Evolutionary conservation across 2,888 invertebrate genomes (phyloP), one percentile per base, ranked within the genome.

Genomic region (Empis stercorea): DNA sequence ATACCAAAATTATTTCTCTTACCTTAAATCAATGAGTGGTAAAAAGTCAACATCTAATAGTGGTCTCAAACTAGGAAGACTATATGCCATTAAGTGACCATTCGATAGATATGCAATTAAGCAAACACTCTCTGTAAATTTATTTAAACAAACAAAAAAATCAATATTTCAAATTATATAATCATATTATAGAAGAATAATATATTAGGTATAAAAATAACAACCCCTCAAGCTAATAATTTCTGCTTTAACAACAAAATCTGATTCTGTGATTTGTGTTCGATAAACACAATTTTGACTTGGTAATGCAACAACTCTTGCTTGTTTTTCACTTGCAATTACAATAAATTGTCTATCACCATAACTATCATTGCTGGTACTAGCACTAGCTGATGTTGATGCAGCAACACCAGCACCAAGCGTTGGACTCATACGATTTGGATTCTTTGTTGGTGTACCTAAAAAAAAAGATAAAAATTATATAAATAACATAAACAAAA

Each of bases 261-360:
- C 89, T 10, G 84, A 80, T 63, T 95, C 94, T 53, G 91, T 87
- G 58, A 96, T 79, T 72, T 92, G 92, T 69, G 88, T 87, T 60
- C 92, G 80, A 73, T 91, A 93, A 58, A 92, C 83, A 73, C 92
- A 93, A 67, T 87, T 89, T 72, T 95, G 95, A 59, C 93, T 92
- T 54, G 95, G 95, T 64, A 95, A 78, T 55, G 92, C 91, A 54
- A 95, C 85, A 54, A 95, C 88, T 60, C 91, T 79, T 52, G 89
- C 92, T 74, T 95, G 91, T 72, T 93, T 94, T 73, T 96, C 95
- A 50, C 93, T 93, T 53, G 87, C 86, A 57, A 96, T 80, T 46
- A 93, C 89, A 55, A 88, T 87, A 72, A 88, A 93, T 77, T 95
- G 95, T 54, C 88, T 76, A 72, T 94, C 93, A 59, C 80, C 80